Evolutionary conservation across 2,888 invertebrate species (phyloP).

Genomic region (Standfussiana lucernea): DNA sequence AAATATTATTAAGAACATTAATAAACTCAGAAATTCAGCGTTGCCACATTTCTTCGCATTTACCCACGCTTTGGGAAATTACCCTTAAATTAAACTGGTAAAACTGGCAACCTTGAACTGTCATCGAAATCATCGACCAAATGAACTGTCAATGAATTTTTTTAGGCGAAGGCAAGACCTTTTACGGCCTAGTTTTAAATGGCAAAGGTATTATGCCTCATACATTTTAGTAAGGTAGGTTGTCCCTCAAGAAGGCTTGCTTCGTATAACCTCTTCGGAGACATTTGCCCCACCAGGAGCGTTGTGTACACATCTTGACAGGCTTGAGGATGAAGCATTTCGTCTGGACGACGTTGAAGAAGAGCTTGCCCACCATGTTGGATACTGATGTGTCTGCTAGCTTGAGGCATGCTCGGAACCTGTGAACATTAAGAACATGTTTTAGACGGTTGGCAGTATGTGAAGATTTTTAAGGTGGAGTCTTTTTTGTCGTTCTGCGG

Average conservation of each 20-base stretch:
- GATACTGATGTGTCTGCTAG: slow-evolving; percentile 96
- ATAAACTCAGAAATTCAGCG: slow-evolving; percentile 29
- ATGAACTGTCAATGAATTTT: slow-evolving; percentile 23
- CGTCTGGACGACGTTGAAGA: slow-evolving; percentile 98
- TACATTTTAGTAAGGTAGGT: slow-evolving; percentile 91
- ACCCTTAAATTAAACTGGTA: slow-evolving; percentile 52
- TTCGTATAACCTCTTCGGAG: slow-evolving; percentile 92
- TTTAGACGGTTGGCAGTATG: neutral
- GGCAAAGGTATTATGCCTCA: slow-evolving; percentile 20
- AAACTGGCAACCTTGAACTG: slow-evolving; percentile 52
- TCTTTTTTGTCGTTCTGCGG: neutral
- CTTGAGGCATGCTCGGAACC: slow-evolving; percentile 98
- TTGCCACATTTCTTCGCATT: slow-evolving; percentile 27
- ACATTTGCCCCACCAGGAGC: slow-evolving; percentile 96
- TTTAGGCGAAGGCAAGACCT: slow-evolving; percentile 32
- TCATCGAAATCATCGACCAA: slow-evolving; percentile 22
- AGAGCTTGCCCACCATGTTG: slow-evolving; percentile 97
- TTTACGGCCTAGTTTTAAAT: slow-evolving; percentile 23
- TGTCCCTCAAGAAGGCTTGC: slow-evolving; percentile 94
- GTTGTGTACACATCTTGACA: slow-evolving; percentile 93
- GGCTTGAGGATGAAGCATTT: slow-evolving; percentile 97
- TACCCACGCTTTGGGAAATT: slow-evolving; percentile 42
- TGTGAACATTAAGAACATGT: slow-evolving; percentile 79
- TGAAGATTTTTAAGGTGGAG: neutral
- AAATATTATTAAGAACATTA: slow-evolving; percentile 57